Evolutionary conservation across 2,888 invertebrate genomes (phyloP), one percentile per base, ranked within the genome.

Genomic region (Orchestes rusci): DNA sequence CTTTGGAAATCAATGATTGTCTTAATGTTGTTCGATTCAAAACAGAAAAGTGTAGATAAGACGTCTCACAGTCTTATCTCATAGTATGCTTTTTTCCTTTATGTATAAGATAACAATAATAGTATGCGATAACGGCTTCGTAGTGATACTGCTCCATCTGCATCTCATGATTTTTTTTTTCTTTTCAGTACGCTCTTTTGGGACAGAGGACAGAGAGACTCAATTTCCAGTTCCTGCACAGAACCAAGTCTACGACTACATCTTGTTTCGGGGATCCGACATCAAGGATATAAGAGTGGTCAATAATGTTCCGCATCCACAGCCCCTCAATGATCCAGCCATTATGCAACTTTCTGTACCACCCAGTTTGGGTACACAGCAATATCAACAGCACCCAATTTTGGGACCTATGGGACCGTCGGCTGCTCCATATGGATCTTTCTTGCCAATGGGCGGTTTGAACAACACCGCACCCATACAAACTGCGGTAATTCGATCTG

Each of bases 231-330:
- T 99, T 43, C 90, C 95, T 39, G 91, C 95, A 15, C 88, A 96
- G 69, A 93, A 91, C 72, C 96, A 99, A 70, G 87, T 97, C 42
- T 99, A 96, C 70, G 97, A 99, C 67, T 99, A 95, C 71, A 99
- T 99, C 63, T 79, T 99, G 58, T 99, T 99, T 73, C 81, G 96
- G 56, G 97, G 97, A 34, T 85, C 91, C 54, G 99, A 99, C 70
- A 99, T 99, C 64, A 99, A 99, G 73, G 97, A 99, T 69, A 91
- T 99, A 63, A 81, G 94, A 68, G 94, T 99, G 38, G 86, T 97
- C 49, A 91, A 88, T 70, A 86, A 83, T 74, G 15, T 17, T 16
- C 80, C 83, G 53, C 81, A 86, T 39, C 74, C 90, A 63, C 89
- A 91, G 52, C 61, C 63, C 5, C 61, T 63, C 36, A 93, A 94